Percentiles rank a stretch among this genome's conserved stretches.
phyloP scores from a whole-genome alignment of 2,888 invertebrate genomes.

The Calameuta filiformis region DNA sequence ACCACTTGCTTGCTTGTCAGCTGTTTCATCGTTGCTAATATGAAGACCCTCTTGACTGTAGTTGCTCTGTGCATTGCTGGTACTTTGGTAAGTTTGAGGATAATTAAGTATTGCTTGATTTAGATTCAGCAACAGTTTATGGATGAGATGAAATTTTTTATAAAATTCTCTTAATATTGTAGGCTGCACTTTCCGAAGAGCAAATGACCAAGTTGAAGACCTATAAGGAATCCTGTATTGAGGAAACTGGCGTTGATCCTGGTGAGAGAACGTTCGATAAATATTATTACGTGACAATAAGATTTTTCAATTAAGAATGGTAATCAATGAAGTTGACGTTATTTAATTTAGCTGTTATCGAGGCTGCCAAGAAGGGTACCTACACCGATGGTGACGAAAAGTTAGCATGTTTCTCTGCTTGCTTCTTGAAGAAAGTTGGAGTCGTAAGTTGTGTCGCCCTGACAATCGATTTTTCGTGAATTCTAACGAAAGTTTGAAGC shows the following conservation, averaged over 20 bases:
- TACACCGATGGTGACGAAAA: constrained; percentile 39
- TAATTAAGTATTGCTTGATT: neutral
- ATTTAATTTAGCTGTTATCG: constrained; percentile 38
- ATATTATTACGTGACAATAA: constrained; percentile 1
- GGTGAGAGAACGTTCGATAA: constrained; percentile 31
- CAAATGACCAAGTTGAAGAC: constrained; percentile 35
- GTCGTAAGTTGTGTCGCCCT: constrained; percentile 44
- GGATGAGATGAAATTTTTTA: neutral
- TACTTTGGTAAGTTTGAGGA: constrained; percentile 32
- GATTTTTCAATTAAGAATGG: neutral
- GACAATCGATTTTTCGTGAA: neutral
- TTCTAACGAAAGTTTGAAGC: neutral
- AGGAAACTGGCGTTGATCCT: constrained; percentile 43
- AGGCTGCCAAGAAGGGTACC: constrained; percentile 38
- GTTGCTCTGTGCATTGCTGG: constrained; percentile 36
- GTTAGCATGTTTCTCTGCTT: constrained; percentile 48
- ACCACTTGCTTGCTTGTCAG: neutral
- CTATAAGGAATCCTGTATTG: constrained; percentile 41
- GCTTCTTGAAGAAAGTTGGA: constrained; percentile 53
- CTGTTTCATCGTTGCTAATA: constrained; percentile 25
- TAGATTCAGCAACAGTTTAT: neutral
- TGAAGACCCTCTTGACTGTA: constrained; percentile 37
- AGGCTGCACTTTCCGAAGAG: constrained; percentile 29
- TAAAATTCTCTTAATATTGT: neutral
- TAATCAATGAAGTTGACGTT: neutral